Evolutionary conservation across 2,797 vertebrate species (phyloP).

Genomic region (Propithecus deckenii): DNA sequence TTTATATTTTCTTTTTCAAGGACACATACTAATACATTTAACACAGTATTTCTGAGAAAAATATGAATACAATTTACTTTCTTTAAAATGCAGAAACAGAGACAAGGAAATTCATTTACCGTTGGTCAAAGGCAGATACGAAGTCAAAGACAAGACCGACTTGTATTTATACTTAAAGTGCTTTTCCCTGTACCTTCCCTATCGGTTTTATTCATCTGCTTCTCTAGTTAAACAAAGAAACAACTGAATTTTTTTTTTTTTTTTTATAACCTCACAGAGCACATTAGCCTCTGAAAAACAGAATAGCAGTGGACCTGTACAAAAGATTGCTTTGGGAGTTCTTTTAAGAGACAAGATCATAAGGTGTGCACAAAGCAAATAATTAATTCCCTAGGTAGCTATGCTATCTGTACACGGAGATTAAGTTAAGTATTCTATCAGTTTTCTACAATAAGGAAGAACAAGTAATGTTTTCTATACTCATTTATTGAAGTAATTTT

Average conservation of each 20-base stretch:
- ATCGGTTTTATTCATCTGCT: not conserved
- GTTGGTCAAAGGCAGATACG: not conserved
- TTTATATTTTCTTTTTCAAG: conserved; percentile 29
- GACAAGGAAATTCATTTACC: not conserved
- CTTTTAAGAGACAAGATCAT: conserved; percentile 58
- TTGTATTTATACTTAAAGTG: not conserved
- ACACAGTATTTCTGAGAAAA: not conserved
- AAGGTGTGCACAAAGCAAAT: conserved; percentile 69
- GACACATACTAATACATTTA: not conserved
- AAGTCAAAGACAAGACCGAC: not conserved
- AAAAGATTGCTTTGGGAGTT: conserved; percentile 67
- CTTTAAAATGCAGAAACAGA: not conserved
- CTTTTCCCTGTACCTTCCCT: not conserved
- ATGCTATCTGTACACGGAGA: conserved; percentile 36
- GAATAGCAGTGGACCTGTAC: not conserved
- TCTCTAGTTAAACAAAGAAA: conserved; percentile 40
- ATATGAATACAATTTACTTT: not conserved
- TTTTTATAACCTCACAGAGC: not conserved
- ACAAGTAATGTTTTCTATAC: not conserved
- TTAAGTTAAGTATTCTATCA: conserved; percentile 5
- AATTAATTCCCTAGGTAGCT: conserved; percentile 73
- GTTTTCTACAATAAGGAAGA: conserved; percentile 32
- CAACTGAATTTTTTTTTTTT: not conserved
- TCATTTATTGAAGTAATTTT: conserved; percentile 43
- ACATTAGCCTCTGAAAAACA: conserved; percentile 54